Evolutionary conservation across 2,797 vertebrate genomes (phyloP).

Genomic region (Mus minutoides): DNA sequence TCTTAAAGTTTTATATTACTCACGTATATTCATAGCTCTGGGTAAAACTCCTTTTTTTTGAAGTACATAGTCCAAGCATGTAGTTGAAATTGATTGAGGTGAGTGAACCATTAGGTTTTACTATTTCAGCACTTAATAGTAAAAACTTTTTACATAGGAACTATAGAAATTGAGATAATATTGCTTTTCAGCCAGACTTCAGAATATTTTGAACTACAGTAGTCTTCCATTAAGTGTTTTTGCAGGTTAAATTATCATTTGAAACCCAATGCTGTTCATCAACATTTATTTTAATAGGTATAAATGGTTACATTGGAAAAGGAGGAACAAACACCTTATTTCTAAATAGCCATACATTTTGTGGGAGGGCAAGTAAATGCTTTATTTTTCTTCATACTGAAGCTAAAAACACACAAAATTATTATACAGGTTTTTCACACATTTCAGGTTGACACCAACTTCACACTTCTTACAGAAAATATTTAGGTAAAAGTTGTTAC

Average conservation of each 20-base stretch:
- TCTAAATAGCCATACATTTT: slow-evolving; percentile 85
- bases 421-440: slow-evolving; percentile 85
- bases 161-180: slow-evolving; percentile 51
- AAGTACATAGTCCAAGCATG: background rate
- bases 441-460: slow-evolving; percentile 77
- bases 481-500: slow-evolving; percentile 82
- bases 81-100: slow-evolving; percentile 52
- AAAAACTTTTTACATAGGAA: slow-evolving; percentile 43
- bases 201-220: slow-evolving; percentile 25
- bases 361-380: slow-evolving; percentile 80
- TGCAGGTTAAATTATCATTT: slow-evolving; percentile 62
- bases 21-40: slow-evolving; percentile 44
- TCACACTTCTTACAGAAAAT: slow-evolving; percentile 76
- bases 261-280: slow-evolving; percentile 77
- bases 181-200: slow-evolving; percentile 47
- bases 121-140: slow-evolving; percentile 20
- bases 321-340: slow-evolving; percentile 87
- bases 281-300: slow-evolving; percentile 88
- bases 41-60: slow-evolving; percentile 57
- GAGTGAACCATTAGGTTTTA: slow-evolving; percentile 48
- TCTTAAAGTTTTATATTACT: slow-evolving; percentile 45
- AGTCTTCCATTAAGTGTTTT: background rate
- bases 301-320: slow-evolving; percentile 87
- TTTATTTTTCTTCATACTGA: slow-evolving; percentile 86
- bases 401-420: slow-evolving; percentile 89